These are phyloP conservation scores for Hephaestus fuliginosus DNA, from an alignment of 2,797 vertebrate genomes.

Conservation along the genomic window DNA sequence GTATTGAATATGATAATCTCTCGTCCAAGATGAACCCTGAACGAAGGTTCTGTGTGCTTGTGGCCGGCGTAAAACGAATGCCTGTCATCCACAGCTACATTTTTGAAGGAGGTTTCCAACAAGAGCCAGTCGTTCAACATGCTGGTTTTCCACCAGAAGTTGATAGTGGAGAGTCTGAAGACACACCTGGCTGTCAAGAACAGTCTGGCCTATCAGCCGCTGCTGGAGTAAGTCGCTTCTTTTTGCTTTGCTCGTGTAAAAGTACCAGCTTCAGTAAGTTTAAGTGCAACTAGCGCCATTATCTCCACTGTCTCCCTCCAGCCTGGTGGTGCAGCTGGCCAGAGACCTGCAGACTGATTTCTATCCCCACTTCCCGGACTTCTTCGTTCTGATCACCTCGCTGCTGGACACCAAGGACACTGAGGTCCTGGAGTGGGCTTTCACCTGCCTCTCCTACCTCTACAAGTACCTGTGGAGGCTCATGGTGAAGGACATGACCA, in stretches of 20 bases:
- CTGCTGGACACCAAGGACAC: slow-evolving; percentile 95
- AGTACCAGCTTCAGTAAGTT: not conserved
- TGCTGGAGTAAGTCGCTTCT: slow-evolving; percentile 91
- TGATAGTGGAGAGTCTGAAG: slow-evolving; percentile 93
- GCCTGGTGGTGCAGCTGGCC: slow-evolving; percentile 95
- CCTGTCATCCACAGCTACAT: slow-evolving; percentile 84
- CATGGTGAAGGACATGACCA: slow-evolving; percentile 96
- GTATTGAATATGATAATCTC: slow-evolving; percentile 44
- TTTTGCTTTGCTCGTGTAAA: not conserved
- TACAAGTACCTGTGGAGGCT: slow-evolving; percentile 98
- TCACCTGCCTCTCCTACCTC: slow-evolving; percentile 96
- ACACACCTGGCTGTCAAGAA: slow-evolving; percentile 89
- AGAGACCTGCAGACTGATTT: slow-evolving; percentile 97
- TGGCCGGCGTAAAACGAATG: not conserved
- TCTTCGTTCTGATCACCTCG: slow-evolving; percentile 91
- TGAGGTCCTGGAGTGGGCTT: slow-evolving; percentile 94
- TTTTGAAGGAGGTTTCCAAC: slow-evolving; percentile 91
- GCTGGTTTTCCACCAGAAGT: slow-evolving; percentile 94
- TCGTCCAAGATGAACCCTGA: too few species aligned
- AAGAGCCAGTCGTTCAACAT: slow-evolving; percentile 97
- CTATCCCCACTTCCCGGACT: slow-evolving; percentile 96
- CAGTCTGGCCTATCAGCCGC: slow-evolving; percentile 93
- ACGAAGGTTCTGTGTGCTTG: not conserved
- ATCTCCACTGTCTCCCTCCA: slow-evolving; percentile 59
- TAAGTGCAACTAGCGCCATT: not conserved